A percentile compares a stretch with the other conserved stretches of the same genome.
Conservation (phyloP, 2,888 invertebrate genomes). For the Drosophila pseudotalamancana region DNA sequence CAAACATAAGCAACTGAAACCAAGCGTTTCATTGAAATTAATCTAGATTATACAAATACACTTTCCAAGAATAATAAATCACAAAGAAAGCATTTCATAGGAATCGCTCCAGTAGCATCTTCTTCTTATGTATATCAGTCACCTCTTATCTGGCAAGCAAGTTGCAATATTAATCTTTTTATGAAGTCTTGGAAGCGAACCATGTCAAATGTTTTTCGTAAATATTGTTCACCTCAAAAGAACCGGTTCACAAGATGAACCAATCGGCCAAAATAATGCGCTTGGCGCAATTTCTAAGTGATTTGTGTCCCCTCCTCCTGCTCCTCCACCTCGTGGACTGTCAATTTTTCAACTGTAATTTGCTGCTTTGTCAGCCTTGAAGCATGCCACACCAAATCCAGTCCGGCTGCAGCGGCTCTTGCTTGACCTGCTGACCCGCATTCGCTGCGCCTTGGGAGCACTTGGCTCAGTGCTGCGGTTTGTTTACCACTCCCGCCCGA, state of each 20-base stretch:
- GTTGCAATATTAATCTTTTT: not conserved
- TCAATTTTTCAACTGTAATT: constrained; percentile 13
- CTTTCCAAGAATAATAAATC: not conserved
- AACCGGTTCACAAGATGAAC: constrained; percentile 19
- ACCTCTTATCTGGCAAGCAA: constrained; percentile 4
- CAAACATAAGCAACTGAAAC: not conserved
- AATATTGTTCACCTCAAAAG: constrained; percentile 5
- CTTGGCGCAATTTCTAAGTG: not conserved
- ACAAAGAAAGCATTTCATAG: constrained; percentile 9
- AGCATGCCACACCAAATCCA: constrained; percentile 43
- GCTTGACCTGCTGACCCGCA: constrained; percentile 56
- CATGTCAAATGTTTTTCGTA: constrained; percentile 2
- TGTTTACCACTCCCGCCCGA: not conserved
- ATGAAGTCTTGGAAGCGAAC: constrained; percentile 1
- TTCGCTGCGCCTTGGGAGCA: constrained; percentile 33
- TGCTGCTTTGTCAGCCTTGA: constrained; percentile 42
- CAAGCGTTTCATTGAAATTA: not conserved
- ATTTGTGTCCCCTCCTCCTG: not conserved
- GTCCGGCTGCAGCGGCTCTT: constrained; percentile 13
- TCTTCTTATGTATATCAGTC: constrained; percentile 9
- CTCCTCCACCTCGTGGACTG: not conserved
- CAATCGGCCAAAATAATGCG: constrained; percentile 6
- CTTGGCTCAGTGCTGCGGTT: constrained; percentile 29
- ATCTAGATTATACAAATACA: not conserved
- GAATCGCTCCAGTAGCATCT: constrained; percentile 13